Evolutionary conservation across 2,888 invertebrate genomes (phyloP).

Genomic region (Napeogenes sylphis): DNA sequence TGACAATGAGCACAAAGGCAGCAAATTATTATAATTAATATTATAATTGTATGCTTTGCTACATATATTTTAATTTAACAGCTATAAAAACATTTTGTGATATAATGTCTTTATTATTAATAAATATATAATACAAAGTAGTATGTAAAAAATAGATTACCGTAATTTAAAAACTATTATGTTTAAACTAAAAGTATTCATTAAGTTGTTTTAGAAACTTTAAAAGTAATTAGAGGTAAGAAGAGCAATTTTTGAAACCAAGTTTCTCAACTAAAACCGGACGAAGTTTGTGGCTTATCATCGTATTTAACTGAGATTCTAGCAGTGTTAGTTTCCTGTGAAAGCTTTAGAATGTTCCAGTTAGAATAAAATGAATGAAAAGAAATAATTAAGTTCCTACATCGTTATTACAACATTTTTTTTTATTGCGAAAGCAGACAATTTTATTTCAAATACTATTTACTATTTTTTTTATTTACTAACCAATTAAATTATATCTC

Average conservation of each 20-base stretch:
- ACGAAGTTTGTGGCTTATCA: constrained; percentile 28
- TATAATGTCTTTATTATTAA: too few species aligned
- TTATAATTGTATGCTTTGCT: too few species aligned
- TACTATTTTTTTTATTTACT: too few species aligned
- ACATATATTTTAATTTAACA: too few species aligned
- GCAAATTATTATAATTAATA: too few species aligned
- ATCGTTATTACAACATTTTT: constrained; percentile 2
- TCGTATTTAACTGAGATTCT: constrained; percentile 33
- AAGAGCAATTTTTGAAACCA: neutral
- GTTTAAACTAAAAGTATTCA: too few species aligned
- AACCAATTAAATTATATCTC: too few species aligned
- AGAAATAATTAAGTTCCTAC: constrained; percentile 3
- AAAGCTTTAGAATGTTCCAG: constrained; percentile 33
- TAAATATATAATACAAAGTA: neutral
- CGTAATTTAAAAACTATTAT: neutral
- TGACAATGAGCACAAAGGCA: too few species aligned
- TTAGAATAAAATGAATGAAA: neutral
- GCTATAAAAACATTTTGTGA: too few species aligned
- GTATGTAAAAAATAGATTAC: neutral
- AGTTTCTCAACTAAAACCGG: constrained; percentile 12
- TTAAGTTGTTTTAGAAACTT: neutral
- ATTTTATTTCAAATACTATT: neutral
- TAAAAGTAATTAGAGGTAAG: neutral
- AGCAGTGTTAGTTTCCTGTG: constrained; percentile 38
- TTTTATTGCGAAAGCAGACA: constrained; percentile 1